Conservation (phyloP, 2,797 vertebrate species). For the Anguilla megastoma region DNA sequence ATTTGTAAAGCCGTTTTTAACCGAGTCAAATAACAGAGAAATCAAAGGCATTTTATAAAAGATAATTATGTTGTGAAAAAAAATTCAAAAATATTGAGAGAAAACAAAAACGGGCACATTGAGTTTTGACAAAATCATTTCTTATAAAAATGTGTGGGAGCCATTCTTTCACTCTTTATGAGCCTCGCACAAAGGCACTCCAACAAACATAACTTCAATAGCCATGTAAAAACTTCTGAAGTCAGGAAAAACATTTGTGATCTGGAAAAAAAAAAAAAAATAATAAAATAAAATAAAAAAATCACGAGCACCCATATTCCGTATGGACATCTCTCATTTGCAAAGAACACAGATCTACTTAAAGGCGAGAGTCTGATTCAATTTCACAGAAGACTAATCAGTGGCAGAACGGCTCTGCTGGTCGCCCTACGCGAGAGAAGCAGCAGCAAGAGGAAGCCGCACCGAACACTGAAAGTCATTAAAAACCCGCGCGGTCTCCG, state of each 20-base stretch:
- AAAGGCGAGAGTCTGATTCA: neutral
- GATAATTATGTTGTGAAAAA: too few species aligned
- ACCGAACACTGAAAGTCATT: neutral
- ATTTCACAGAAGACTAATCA: slow-evolving; percentile 16
- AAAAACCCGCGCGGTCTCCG: slow-evolving; percentile 4
- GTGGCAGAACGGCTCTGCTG: neutral
- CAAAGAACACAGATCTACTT: neutral
- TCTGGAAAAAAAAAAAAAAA: neutral
- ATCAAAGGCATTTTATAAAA: too few species aligned
- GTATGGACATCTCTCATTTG: neutral
- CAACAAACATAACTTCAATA: neutral
- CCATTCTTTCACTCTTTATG: neutral
- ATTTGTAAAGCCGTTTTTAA: too few species aligned
- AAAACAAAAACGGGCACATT: neutral
- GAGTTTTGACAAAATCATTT: neutral
- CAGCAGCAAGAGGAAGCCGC: neutral
- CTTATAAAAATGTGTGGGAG: too few species aligned
- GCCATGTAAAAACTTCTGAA: neutral
- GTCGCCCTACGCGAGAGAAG: neutral
- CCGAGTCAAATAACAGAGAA: too few species aligned
- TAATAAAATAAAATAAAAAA: too few species aligned
- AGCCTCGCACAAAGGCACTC: neutral
- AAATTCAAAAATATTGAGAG: neutral
- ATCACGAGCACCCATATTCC: neutral
- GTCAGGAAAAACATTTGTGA: neutral